Evolutionary conservation across 2,113 vertebrate genomes (phyloP), one percentile per base, ranked within the genome.

Genomic region (Tachysurus vachellii): DNA sequence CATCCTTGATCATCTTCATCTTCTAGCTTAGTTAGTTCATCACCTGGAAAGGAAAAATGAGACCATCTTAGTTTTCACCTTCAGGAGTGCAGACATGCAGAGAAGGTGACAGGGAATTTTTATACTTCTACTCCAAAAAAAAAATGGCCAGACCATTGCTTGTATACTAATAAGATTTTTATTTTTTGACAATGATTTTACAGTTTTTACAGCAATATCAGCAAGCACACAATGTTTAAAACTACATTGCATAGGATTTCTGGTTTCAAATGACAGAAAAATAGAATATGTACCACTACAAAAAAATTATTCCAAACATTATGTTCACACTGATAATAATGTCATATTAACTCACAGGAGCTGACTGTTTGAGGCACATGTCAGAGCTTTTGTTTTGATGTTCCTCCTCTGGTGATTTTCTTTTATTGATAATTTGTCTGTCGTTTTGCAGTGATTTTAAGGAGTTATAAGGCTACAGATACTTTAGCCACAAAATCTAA

Each of bases 1-100:
- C 98, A 99, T 57, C 98, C 98, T 94, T 99, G 98, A 54, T 97
- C 98, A 0, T 99, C 98, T 91, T 99, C 98, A 28, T 99, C 98
- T 80, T 97, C 98, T 8, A 99, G 96, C 92, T 98, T 99, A 75
- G 93, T 97, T 90, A 99, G 95, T 91, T 97, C 97, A 0, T 99
- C 98, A 82, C 98, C 98, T 98, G 92, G n/a, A 92, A 84, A 47
- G 70, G 56, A 14, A 88, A 85, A 85, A 66, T 56, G 8, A 75
- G 21, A 28, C 12, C 1, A 42, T 70, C 50, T 44, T 70, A 75
- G 73, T 54, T 21, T 76, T 28, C 5, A 54, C 10, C 47, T 26
- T 56, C 8, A 80, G 79, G 36, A 36, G n/a, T 80, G 53, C 28
- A 50, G 73, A 53, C 47, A 76, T 76, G 5, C 75, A 79, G 75